Base-by-base conservation (phyloP, 2,888 invertebrate species). In the Drosophila subquinaria region DNA sequence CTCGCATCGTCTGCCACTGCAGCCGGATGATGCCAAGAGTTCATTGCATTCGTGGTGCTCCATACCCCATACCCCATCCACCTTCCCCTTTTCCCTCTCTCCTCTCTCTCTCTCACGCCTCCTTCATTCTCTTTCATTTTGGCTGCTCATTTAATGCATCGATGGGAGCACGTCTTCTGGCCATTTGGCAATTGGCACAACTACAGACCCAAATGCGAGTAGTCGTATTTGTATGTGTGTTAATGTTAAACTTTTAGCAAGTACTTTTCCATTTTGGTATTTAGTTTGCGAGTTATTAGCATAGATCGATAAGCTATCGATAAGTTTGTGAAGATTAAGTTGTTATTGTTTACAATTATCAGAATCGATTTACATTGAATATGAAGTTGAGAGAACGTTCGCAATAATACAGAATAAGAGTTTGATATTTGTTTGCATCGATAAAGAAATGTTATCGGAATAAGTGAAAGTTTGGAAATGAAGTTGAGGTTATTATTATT, bases 141-240 rank as follows among this genome's bases (percentile, higher is more conserved):
- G 51, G 63, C 71, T 69, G 73, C 76, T 76, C 76, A 72, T 76
- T 77, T 73, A 77, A 77, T 53, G 80, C 79, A 42, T 69, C 66
- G 68, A 20, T 73, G 63, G 45, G 15, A 33, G 55, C 62, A 70
- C 40, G 79, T 72, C 72, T 76, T 72, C 69, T 76, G 66, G 59
- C 57, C 67, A 60, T 60, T 75, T 74, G 47, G 63, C 55, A 55
- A 64, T 61, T 53, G 52, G 53, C 42, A 40, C 51, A 65, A 52
- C 52, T 36, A 15, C 56, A 70, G 20, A 1, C n/a, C 43, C 35
- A 23, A 56, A 56, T 35, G 13, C n/a, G 20, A 36, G 17, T 42
- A 9, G 8, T 36, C 15, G 27, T 36, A 15, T 17, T 4, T 1
- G 15, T 35, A 35, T 51, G 35, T 52, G 52, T 53, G 57, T 59